Conservation (phyloP, 2,888 invertebrate species). For the Pollenia labialis region DNA sequence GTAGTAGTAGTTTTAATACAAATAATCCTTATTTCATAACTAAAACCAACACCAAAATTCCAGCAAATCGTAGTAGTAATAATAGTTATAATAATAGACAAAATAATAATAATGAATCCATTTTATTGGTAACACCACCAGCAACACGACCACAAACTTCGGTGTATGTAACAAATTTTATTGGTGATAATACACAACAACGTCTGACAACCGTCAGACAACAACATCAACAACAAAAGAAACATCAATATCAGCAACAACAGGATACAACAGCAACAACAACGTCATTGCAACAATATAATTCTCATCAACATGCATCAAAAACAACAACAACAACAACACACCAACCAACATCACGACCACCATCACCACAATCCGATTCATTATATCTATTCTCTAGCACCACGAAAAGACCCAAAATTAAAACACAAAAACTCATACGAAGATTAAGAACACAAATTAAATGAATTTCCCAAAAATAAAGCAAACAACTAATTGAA, state of each 20-base stretch:
- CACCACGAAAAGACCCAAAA: conserved; percentile 78
- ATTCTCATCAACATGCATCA: conserved; percentile 67
- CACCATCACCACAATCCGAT: conserved; percentile 70
- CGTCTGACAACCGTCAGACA: conserved; percentile 79
- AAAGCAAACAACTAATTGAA: not conserved
- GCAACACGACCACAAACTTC: conserved; percentile 77
- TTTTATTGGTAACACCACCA: conserved; percentile 45
- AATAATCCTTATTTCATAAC: conserved; percentile 61
- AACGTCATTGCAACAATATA: conserved; percentile 58
- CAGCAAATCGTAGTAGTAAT: conserved; percentile 71
- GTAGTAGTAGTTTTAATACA: conserved; percentile 74
- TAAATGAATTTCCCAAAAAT: conserved; percentile 72
- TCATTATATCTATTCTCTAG: conserved; percentile 59
- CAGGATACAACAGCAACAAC: conserved; percentile 64
- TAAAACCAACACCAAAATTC: conserved; percentile 51
- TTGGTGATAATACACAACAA: conserved; percentile 83
- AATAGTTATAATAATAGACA: conserved; percentile 54
- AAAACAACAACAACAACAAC: conserved; percentile 59
- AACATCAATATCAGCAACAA: conserved; percentile 69
- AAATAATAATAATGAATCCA: conserved; percentile 44
- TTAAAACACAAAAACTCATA: conserved; percentile 82
- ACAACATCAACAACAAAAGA: conserved; percentile 71
- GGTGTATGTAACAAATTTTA: conserved; percentile 85
- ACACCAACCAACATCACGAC: conserved; percentile 63
- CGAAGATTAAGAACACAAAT: conserved; percentile 80